Percentiles rank a stretch among this genome's conserved stretches.
phyloP scores from a whole-genome alignment of 2,888 invertebrate genomes.

The Rosalia funebris region DNA sequence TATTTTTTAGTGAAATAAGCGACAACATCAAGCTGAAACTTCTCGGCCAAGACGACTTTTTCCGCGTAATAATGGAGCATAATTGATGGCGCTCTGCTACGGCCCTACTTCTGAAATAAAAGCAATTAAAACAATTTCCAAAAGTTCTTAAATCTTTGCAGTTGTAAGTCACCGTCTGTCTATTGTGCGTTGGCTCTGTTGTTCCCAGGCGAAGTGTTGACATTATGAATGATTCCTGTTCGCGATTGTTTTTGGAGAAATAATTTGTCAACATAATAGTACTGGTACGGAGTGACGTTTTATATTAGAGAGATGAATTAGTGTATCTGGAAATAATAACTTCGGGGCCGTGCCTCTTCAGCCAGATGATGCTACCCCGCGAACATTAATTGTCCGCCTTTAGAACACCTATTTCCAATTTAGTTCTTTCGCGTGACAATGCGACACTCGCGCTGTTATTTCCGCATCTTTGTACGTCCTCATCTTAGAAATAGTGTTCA shows the following conservation, averaged over 20 bases:
- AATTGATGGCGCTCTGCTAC: constrained; percentile 17
- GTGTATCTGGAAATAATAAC: constrained; percentile 24
- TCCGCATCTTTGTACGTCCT: too few species aligned
- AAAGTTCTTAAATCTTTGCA: constrained; percentile 22
- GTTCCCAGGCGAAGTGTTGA: constrained; percentile 20
- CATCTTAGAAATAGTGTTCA: too few species aligned
- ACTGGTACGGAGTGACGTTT: constrained; percentile 13
- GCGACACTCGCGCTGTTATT: neutral
- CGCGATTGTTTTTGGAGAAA: constrained; percentile 26
- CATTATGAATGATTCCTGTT: constrained; percentile 27
- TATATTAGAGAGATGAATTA: constrained; percentile 20
- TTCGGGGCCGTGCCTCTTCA: constrained; percentile 8
- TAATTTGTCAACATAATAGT: constrained; percentile 26
- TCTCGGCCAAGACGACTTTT: neutral
- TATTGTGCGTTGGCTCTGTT: constrained; percentile 17
- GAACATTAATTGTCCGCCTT: constrained; percentile 9
- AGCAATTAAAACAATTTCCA: constrained; percentile 25
- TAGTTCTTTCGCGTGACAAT: neutral
- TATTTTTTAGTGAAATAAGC: neutral
- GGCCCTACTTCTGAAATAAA: constrained; percentile 8
- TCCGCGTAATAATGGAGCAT: constrained; percentile 4
- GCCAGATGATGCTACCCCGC: constrained; percentile 10
- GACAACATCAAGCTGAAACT: neutral
- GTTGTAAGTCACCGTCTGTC: constrained; percentile 21
- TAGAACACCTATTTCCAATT: neutral